phyloP scores from a whole-genome alignment of 2,113 vertebrate genomes.

The Anguilla rostrata region DNA sequence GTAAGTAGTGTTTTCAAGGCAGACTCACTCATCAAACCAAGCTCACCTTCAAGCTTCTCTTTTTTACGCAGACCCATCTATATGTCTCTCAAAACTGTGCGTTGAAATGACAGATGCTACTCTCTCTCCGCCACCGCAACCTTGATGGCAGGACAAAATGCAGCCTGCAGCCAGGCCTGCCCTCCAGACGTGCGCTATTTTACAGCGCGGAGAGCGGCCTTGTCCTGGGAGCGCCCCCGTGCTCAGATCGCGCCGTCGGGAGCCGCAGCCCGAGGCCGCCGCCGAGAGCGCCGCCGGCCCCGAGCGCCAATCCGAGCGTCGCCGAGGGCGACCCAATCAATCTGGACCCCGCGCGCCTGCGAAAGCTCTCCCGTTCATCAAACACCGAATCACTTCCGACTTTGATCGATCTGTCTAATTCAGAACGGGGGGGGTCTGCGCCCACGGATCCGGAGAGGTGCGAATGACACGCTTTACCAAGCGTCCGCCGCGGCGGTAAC shows the following conservation, averaged over 20 bases:
- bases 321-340: too few species aligned
- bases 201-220: not conserved
- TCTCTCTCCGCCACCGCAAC: not conserved
- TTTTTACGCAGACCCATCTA: not conserved
- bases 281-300: too few species aligned
- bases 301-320: too few species aligned
- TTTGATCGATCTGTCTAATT: too few species aligned
- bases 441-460: too few species aligned
- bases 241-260: not conserved
- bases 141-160: not conserved
- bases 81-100: not conserved
- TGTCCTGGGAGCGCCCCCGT: not conserved
- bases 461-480: too few species aligned
- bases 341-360: too few species aligned
- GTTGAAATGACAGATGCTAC: not conserved
- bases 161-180: not conserved
- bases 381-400: too few species aligned
- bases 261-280: too few species aligned
- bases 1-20: not conserved
- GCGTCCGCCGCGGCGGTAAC: not conserved
- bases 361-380: too few species aligned
- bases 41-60: not conserved
- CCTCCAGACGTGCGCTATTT: not conserved
- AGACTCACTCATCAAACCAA: not conserved
- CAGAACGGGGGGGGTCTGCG: too few species aligned